A percentile compares a stretch with the other conserved stretches of the same genome.
phyloP scores from a whole-genome alignment of 2,888 invertebrate genomes.

The Hirtodrosophila alboralis region DNA sequence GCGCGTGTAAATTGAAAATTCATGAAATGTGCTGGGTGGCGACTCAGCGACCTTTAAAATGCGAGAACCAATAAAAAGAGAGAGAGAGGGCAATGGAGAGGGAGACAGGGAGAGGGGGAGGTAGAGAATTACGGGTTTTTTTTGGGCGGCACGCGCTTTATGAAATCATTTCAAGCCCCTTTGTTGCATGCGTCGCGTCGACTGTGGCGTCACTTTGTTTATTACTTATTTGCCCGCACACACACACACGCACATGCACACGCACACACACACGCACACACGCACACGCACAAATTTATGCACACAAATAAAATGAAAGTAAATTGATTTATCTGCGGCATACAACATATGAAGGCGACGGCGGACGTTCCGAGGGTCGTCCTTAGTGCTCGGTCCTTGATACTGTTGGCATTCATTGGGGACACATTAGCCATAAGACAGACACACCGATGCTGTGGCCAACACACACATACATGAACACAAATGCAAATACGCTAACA shows the following conservation, averaged over 20 bases:
- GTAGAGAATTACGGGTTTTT: constrained; percentile 24
- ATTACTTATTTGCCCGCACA: constrained; percentile 45
- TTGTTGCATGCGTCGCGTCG: constrained; percentile 38
- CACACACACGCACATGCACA: constrained; percentile 16
- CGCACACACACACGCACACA: constrained; percentile 14
- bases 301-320: constrained; percentile 75
- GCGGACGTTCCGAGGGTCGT: constrained; percentile 49
- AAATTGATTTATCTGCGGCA: constrained; percentile 78
- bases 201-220: constrained; percentile 54
- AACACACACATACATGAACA: constrained; percentile 35
- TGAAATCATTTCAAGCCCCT: constrained; percentile 68
- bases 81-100: too few species aligned
- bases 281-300: constrained; percentile 65
- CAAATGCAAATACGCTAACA: constrained; percentile 62
- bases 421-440: constrained; percentile 79
- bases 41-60: constrained; percentile 22
- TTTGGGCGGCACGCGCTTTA: constrained; percentile 46
- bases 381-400: constrained; percentile 30
- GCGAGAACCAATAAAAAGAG: not conserved
- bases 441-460: constrained; percentile 54
- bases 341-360: constrained; percentile 29
- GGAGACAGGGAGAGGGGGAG: not conserved
- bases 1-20: constrained; percentile 51
- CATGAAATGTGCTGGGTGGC: constrained; percentile 34
- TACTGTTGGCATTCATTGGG: constrained; percentile 73